phyloP scores from a whole-genome alignment of 2,888 invertebrate genomes.

The Sesia bembeciformis region DNA sequence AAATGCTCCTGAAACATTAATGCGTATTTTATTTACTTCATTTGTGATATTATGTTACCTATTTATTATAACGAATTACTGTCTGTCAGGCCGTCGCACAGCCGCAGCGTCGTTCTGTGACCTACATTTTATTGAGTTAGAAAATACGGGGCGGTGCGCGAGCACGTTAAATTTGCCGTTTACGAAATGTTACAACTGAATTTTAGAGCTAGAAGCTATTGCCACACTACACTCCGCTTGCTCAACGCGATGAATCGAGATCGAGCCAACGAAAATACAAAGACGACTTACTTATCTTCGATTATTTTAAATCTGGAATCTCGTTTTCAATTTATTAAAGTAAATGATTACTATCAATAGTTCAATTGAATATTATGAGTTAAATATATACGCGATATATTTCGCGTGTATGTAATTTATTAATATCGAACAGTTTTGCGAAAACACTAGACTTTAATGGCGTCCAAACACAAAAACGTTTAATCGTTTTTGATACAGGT shows the following conservation, averaged over 20 bases:
- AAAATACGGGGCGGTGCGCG: conserved; percentile 61
- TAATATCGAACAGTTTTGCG: too few species aligned
- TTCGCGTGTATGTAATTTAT: too few species aligned
- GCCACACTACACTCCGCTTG: conserved; percentile 51
- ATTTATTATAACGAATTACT: too few species aligned
- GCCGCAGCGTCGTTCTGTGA: conserved; percentile 36
- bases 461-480: too few species aligned
- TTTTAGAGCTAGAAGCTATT: conserved; percentile 60
- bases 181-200: conserved; percentile 69
- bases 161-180: conserved; percentile 67
- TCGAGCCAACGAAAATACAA: conserved; percentile 38
- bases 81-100: neutral
- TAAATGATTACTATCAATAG: too few species aligned
- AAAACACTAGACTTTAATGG: too few species aligned
- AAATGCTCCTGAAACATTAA: neutral
- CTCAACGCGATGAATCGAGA: conserved; percentile 54
- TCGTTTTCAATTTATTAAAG: too few species aligned
- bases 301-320: too few species aligned
- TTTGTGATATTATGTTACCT: too few species aligned
- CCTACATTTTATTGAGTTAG: conserved; percentile 63
- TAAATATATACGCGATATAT: too few species aligned
- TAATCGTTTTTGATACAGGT: too few species aligned
- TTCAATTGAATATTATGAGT: too few species aligned
- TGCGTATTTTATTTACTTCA: neutral
- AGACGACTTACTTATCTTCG: neutral